Conservation (phyloP, 1,140 invertebrate genomes). For the Plodia interpunctella region DNA sequence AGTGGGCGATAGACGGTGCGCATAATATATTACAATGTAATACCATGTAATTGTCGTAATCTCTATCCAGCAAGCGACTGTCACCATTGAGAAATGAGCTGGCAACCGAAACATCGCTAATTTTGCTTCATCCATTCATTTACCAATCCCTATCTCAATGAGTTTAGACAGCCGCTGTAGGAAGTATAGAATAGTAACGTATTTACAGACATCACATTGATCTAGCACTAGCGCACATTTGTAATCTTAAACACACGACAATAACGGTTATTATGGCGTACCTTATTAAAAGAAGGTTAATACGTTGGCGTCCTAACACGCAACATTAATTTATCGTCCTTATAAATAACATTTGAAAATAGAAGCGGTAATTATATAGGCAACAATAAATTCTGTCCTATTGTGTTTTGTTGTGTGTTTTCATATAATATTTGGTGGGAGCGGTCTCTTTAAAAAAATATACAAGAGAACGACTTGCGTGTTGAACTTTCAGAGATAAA, state of each 20-base stretch:
- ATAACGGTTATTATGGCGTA: conserved; percentile 11
- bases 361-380: conserved; percentile 47
- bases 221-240: conserved; percentile 7
- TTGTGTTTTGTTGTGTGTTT: no score
- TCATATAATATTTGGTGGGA: no score
- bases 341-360: conserved; percentile 54
- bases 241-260: conserved; percentile 9
- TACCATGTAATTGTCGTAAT: conserved; percentile 64
- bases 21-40: conserved; percentile 65
- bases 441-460: no score
- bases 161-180: conserved; percentile 48
- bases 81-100: conserved; percentile 61
- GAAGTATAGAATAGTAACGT: conserved; percentile 32
- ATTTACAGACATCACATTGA: background rate
- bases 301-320: conserved; percentile 23
- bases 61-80: conserved; percentile 53
- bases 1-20: conserved; percentile 44
- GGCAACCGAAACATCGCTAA: conserved; percentile 64
- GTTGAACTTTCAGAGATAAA: no score
- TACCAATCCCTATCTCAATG: conserved; percentile 57
- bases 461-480: no score
- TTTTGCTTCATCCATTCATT: conserved; percentile 69
- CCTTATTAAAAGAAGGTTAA: conserved; percentile 11
- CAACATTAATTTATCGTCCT: conserved; percentile 44
- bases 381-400: conserved; percentile 40